Percentiles rank a stretch among this genome's conserved stretches.
Conservation (phyloP, 2,888 invertebrate species). For the Apomyelois bistriatella region DNA sequence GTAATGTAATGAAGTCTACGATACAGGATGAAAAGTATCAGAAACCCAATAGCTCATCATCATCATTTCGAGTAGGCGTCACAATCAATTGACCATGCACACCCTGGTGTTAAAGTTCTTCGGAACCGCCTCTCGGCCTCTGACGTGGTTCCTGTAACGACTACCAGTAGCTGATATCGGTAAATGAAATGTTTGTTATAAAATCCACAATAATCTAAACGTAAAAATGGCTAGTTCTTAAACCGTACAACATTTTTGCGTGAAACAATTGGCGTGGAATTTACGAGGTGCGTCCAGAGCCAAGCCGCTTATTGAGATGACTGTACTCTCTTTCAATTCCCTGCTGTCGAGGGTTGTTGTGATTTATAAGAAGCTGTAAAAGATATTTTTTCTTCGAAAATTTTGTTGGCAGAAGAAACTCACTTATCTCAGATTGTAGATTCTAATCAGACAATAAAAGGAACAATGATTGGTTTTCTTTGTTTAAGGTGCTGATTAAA, state of each 20-base stretch:
- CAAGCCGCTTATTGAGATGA: constrained; percentile 72
- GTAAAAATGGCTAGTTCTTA: constrained; percentile 32
- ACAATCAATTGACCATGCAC: too few relatives aligned
- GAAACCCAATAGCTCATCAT: too few relatives aligned
- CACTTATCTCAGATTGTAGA: background rate
- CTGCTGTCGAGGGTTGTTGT: constrained; percentile 23
- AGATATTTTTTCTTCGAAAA: constrained; percentile 1
- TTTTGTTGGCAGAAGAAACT: constrained; percentile 2
- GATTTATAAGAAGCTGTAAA: constrained; percentile 11
- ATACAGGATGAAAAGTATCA: too few relatives aligned
- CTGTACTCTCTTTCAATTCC: constrained; percentile 55
- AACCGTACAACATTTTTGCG: constrained; percentile 50
- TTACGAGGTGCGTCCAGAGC: constrained; percentile 62
- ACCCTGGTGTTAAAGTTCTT: too few relatives aligned
- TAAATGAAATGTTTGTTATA: background rate
- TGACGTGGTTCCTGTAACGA: too few relatives aligned
- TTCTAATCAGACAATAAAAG: too few relatives aligned
- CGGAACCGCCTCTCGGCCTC: too few relatives aligned
- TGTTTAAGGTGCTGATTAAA: background rate
- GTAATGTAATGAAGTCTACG: too few relatives aligned
- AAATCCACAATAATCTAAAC: constrained; percentile 27
- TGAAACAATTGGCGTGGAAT: constrained; percentile 67
- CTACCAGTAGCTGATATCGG: too few relatives aligned
- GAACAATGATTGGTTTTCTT: too few relatives aligned
- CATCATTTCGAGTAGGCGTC: too few relatives aligned